phyloP scores from a whole-genome alignment of 1,140 invertebrate genomes.

The Ptiloglossa arizonensis region DNA sequence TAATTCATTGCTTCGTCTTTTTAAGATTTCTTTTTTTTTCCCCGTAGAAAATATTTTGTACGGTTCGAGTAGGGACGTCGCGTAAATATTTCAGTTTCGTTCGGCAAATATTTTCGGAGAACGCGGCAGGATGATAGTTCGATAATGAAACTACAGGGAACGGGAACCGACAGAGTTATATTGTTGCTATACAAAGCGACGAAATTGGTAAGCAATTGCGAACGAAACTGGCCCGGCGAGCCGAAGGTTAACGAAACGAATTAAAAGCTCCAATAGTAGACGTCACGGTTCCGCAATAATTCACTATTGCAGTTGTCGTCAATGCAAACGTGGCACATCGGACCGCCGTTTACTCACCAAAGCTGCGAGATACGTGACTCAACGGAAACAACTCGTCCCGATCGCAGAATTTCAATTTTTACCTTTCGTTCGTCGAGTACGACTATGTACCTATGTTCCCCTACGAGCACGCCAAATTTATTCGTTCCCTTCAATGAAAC shows the following conservation, averaged over 20 bases:
- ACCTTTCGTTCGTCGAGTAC: slow-evolving; percentile 33
- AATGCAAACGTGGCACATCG: slow-evolving; percentile 24
- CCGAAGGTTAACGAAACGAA: slow-evolving; percentile 34
- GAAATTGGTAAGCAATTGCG: slow-evolving; percentile 2
- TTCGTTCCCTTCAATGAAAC: neutral
- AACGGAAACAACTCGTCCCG: slow-evolving; percentile 38
- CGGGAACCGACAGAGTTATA: neutral
- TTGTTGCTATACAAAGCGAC: neutral
- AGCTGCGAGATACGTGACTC: slow-evolving; percentile 16
- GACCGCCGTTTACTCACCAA: slow-evolving; percentile 26
- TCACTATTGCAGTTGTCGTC: slow-evolving; percentile 44
- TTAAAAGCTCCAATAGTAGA: slow-evolving; percentile 44
- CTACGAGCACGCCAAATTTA: slow-evolving; percentile 19
- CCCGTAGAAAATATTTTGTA: too few relatives aligned
- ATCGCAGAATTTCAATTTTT: slow-evolving; percentile 37
- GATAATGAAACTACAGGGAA: neutral
- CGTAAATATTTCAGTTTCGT: neutral
- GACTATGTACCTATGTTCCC: slow-evolving; percentile 39
- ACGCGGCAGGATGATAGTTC: neutral
- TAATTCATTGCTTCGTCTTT: too few relatives aligned
- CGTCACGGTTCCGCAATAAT: slow-evolving; percentile 44
- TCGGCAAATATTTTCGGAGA: neutral
- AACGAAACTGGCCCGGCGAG: neutral
- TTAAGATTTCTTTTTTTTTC: too few relatives aligned
- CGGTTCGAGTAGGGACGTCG: too few relatives aligned